Evolutionary conservation across 2,113 vertebrate genomes (phyloP), one percentile per base, ranked within the genome.

Genomic region (Microcebus murinus): DNA sequence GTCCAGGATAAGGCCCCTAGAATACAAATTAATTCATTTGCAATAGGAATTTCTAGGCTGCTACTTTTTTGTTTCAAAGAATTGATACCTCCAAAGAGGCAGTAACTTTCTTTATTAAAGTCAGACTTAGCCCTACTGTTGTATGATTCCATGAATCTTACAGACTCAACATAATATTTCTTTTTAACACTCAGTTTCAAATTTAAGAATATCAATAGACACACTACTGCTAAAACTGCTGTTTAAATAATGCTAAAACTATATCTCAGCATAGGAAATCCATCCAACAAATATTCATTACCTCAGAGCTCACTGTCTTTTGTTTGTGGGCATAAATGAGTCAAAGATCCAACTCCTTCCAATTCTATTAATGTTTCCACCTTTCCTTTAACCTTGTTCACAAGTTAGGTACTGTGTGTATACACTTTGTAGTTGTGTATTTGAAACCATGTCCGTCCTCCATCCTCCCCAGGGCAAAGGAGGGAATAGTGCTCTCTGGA

Each of bases 31-130:
- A 57, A 3, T 87, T 84, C 7, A 48, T 92, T 89, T 95, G 81
- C 17, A 90, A n/a, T 52, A 87, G 94, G 59, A 96, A 77, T 92
- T 94, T 96, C 50, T 39, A 68, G 57, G 45, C 23, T 87, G 70
- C 34, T 87, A 27, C 3, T 3, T 39, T 76, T 76, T 95, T 86
- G 21, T 92, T n/a, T 77, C 96, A 63, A 63, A 96, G 17, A 45
- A 87, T 63, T 82, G 82, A 57, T 42, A 48, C 42, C n/a, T 93
- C 55, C 86, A 94, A 65, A 83, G 52, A 65, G 29, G 39, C 10
- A 70, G 1, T 59, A 29, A 25, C 52, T 93, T 90, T 94, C 25
- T 90, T 92, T 48, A 13, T 95, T 83, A 80, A 90, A 95, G 57
- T 71, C 36, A 68, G 21, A 79, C 27, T 65, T 87, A 14, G 50